Percentiles rank a stretch among this genome's conserved stretches.
Conservation (phyloP, 2,888 invertebrate species). For the Atrina japonica region DNA sequence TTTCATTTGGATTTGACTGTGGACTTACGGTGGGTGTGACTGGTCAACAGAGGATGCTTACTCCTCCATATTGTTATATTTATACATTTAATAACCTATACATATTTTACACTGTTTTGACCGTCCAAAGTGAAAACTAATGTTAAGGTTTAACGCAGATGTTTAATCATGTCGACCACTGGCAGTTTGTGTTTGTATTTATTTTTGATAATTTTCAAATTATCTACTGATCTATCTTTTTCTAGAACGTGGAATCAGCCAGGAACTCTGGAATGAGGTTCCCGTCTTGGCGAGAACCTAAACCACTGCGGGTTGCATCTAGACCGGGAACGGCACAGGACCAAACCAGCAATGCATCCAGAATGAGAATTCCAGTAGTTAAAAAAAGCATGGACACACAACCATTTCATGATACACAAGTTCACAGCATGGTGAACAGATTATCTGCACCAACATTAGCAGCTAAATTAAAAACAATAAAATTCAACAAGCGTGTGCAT, state of each 20-base stretch:
- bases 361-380: not conserved
- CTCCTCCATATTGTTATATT: too few relatives aligned
- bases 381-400: conserved; percentile 7
- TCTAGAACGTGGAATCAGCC: conserved; percentile 59
- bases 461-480: conserved; percentile 50
- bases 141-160: too few relatives aligned
- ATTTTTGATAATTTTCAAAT: too few relatives aligned
- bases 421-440: conserved; percentile 40
- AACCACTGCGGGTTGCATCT: conserved; percentile 48
- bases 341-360: conserved; percentile 10
- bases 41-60: too few relatives aligned
- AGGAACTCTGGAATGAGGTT: conserved; percentile 58
- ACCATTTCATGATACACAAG: conserved; percentile 12
- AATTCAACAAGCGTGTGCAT: conserved; percentile 49
- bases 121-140: too few relatives aligned
- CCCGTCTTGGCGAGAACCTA: conserved; percentile 60
- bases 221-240: conserved; percentile 3
- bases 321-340: conserved; percentile 33
- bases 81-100: too few relatives aligned
- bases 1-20: too few relatives aligned
- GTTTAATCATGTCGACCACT: too few relatives aligned
- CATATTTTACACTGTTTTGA: too few relatives aligned
- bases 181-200: too few relatives aligned
- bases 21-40: too few relatives aligned
- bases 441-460: conserved; percentile 54